A percentile compares a stretch with the other conserved stretches of the same genome.
Conservation (phyloP, 2,888 invertebrate species). For the Zygothrica quintamaculata region DNA sequence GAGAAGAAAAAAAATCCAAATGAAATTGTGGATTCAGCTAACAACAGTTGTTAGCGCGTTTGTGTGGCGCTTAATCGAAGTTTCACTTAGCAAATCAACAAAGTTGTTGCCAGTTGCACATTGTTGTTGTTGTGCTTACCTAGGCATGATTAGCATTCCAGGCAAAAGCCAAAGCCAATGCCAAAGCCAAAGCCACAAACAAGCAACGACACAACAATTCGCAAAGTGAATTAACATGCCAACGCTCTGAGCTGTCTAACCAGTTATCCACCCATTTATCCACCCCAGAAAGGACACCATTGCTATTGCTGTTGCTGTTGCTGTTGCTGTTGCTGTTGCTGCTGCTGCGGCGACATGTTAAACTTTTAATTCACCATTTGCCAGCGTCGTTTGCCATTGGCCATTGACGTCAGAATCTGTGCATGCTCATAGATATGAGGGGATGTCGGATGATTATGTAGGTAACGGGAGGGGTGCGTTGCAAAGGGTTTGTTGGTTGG, state of each 20-base stretch:
- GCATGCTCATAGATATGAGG: slow-evolving; percentile 15
- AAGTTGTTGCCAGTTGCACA: slow-evolving; percentile 56
- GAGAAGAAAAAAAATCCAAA: slow-evolving; percentile 46
- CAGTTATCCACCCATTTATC: slow-evolving; percentile 31
- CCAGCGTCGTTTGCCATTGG: slow-evolving; percentile 17
- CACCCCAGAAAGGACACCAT: slow-evolving; percentile 24
- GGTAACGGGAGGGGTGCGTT: slow-evolving; percentile 28
- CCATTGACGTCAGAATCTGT: slow-evolving; percentile 72
- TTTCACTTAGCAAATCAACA: slow-evolving; percentile 78
- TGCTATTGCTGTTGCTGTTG: slow-evolving; percentile 30
- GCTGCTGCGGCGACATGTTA: slow-evolving; percentile 66
- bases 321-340: slow-evolving; percentile 40
- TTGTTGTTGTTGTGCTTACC: slow-evolving; percentile 47
- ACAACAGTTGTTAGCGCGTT: slow-evolving; percentile 49
- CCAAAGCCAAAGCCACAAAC: slow-evolving; percentile 42
- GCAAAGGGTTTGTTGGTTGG: slow-evolving; percentile 22
- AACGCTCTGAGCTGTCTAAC: slow-evolving; percentile 32
- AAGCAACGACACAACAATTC: slow-evolving; percentile 67
- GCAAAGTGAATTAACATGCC: slow-evolving; percentile 78
- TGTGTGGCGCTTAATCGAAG: slow-evolving; percentile 67
- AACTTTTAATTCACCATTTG: slow-evolving; percentile 71
- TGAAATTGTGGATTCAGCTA: slow-evolving; percentile 39
- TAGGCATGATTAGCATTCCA: slow-evolving; percentile 71
- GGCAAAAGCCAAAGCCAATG: slow-evolving; percentile 39
- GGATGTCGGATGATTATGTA: background rate